phyloP scores from a whole-genome alignment of 2,797 vertebrate species.

The Molossus molossus region DNA sequence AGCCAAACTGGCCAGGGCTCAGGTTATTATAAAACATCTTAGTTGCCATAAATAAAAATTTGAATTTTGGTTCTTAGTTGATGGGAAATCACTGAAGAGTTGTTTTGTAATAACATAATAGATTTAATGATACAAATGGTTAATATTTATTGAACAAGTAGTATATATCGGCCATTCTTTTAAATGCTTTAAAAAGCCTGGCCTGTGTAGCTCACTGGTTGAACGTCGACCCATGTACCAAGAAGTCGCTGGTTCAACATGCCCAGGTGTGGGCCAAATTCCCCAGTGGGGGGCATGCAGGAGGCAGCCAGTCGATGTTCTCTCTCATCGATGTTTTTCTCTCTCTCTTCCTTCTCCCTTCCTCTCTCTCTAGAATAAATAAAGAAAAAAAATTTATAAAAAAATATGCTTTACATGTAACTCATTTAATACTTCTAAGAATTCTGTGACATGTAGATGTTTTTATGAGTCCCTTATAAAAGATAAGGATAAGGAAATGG shows the following conservation, averaged over 20 bases:
- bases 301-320: too few relatives aligned
- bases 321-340: too few relatives aligned
- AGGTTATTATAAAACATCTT: not conserved
- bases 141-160: not conserved
- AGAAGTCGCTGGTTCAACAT: too few relatives aligned
- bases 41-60: not conserved
- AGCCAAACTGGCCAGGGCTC: too few relatives aligned
- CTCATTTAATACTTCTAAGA: slow-evolving; percentile 35
- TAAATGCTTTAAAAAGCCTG: not conserved
- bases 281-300: too few relatives aligned
- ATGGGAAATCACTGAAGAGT: not conserved
- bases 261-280: too few relatives aligned
- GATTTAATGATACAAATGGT: not conserved
- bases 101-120: not conserved
- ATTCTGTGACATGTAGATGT: not conserved
- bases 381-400: too few relatives aligned
- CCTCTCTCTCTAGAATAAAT: too few relatives aligned
- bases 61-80: slow-evolving; percentile 38
- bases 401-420: not conserved
- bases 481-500: not conserved
- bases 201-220: too few relatives aligned
- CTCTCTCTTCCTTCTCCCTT: too few relatives aligned
- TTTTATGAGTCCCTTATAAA: not conserved
- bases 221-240: too few relatives aligned
- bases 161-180: slow-evolving; percentile 9